Conservation (phyloP, 2,113 vertebrate species). For the Eidolon helvum region DNA sequence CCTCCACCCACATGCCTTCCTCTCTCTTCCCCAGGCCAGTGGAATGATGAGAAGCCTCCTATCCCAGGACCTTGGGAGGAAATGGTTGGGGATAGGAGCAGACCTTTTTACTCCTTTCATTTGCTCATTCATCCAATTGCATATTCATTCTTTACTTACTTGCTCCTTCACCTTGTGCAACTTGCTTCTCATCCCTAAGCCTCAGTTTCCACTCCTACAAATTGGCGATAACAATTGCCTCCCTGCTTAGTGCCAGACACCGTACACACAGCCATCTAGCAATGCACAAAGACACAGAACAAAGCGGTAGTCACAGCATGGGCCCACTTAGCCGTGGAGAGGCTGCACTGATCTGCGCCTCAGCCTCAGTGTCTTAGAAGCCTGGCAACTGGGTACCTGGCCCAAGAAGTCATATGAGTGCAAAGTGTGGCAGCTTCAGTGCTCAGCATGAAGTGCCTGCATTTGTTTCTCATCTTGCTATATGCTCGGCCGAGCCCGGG, state of each 20-base stretch:
- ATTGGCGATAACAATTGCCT: neutral
- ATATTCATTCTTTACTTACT: neutral
- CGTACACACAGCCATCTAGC: neutral
- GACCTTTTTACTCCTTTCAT: neutral
- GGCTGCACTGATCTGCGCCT: neutral
- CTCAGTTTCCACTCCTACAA: neutral
- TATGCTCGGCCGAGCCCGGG: too few relatives aligned
- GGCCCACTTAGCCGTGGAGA: fast-evolving
- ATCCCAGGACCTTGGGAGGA: neutral
- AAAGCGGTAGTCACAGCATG: fast-evolving
- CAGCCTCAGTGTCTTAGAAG: neutral
- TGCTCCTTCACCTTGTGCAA: neutral
- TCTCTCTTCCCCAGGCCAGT: neutral
- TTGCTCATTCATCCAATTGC: neutral
- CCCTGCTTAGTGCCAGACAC: neutral
- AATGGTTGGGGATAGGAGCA: too few relatives aligned
- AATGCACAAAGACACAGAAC: neutral
- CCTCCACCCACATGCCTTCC: neutral
- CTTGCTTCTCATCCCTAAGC: neutral
- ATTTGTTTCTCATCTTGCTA: neutral
- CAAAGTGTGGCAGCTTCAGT: neutral
- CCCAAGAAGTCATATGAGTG: neutral
- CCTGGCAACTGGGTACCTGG: neutral
- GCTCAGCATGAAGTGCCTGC: fast-evolving
- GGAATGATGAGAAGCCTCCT: fast-evolving